These are phyloP conservation scores for Trachemys scripta DNA, from an alignment of 2,113 vertebrate species.

Conservation along the genomic window DNA sequence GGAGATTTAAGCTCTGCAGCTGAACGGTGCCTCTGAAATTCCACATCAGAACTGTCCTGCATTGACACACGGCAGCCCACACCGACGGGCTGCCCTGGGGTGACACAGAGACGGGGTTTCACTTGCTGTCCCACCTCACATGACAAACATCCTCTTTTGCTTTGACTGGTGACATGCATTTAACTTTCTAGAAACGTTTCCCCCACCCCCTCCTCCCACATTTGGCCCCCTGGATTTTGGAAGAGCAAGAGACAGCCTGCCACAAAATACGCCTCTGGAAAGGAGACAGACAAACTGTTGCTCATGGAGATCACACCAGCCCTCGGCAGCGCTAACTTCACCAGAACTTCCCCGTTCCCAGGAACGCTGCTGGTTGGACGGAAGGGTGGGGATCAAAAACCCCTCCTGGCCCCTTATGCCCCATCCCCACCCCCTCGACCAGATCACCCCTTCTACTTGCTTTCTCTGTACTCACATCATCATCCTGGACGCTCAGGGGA, in stretches of 20 bases:
- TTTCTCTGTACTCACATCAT: constrained; percentile 83
- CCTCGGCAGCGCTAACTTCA: constrained; percentile 10
- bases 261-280: neutral
- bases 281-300: constrained; percentile 16
- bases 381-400: neutral
- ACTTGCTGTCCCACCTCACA: neutral
- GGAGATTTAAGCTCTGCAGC: neutral
- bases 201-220: constrained; percentile 12
- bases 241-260: neutral
- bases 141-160: neutral
- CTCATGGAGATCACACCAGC: constrained; percentile 42
- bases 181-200: neutral
- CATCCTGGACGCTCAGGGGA: constrained; percentile 85
- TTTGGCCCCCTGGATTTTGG: constrained; percentile 41
- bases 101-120: neutral
- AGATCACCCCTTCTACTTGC: neutral
- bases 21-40: neutral
- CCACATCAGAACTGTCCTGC: neutral
- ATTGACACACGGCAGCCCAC: neutral
- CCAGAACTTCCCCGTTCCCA: constrained; percentile 51
- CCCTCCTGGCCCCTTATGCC: neutral
- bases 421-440: accelerated
- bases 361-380: neutral
- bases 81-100: neutral
- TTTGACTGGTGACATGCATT: neutral